These are phyloP conservation scores for Mesodorylaimus sp. DNA, from an alignment of 2,888 invertebrate species.

Conservation along the genomic window DNA sequence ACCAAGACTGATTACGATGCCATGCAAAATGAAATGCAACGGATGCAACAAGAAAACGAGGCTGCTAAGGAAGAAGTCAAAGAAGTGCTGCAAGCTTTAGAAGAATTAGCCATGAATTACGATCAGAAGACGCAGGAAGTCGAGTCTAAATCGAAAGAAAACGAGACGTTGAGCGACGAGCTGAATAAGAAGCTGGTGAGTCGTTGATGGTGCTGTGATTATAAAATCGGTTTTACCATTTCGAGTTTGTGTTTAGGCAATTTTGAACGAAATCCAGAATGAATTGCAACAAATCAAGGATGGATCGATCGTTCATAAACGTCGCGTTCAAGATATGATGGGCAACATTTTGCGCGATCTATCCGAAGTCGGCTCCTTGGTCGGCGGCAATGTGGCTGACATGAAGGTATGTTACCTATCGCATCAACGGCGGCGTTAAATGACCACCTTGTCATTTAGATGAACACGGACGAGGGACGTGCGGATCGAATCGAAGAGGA, in stretches of 20 bases:
- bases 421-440: too few relatives aligned
- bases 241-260: conserved; percentile 33
- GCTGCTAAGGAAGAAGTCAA: conserved; percentile 91
- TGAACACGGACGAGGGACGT: conserved; percentile 44
- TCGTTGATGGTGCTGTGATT: conserved; percentile 11
- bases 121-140: conserved; percentile 97
- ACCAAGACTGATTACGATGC: conserved; percentile 75
- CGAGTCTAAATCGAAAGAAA: conserved; percentile 84
- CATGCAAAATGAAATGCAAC: conserved; percentile 79
- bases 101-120: conserved; percentile 95
- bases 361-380: conserved; percentile 73
- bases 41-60: conserved; percentile 89
- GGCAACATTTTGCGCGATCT: conserved; percentile 79
- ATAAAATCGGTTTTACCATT: conserved; percentile 21
- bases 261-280: conserved; percentile 58
- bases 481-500: conserved; percentile 55
- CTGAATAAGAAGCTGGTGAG: conserved; percentile 58
- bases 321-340: conserved; percentile 81
- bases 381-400: conserved; percentile 55
- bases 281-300: conserved; percentile 84
- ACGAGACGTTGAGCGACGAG: conserved; percentile 74
- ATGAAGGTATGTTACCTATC: conserved; percentile 40
- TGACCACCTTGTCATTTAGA: too few relatives aligned
- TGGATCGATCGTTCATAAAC: conserved; percentile 75
- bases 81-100: conserved; percentile 89